phyloP scores from a whole-genome alignment of 2,797 vertebrate species.

The Tadarida brasiliensis region DNA sequence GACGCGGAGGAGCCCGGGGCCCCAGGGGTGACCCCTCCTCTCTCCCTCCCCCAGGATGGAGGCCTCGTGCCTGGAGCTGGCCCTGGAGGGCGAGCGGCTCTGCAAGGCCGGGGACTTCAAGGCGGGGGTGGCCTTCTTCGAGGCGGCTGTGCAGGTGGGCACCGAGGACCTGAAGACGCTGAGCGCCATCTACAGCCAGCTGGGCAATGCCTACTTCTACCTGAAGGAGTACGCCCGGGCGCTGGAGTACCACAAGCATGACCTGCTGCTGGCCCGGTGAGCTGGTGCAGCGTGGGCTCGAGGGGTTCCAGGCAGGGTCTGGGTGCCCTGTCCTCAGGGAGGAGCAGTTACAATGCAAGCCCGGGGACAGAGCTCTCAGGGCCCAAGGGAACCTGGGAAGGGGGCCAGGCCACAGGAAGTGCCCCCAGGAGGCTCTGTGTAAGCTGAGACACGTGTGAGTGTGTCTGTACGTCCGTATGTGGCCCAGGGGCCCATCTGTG shows the following conservation, averaged over 20 bases:
- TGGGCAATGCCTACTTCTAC: slow-evolving; percentile 99
- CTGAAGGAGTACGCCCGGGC: slow-evolving; percentile 97
- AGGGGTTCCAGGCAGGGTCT: neutral
- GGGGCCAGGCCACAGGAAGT: neutral
- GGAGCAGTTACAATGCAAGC: too few relatives aligned
- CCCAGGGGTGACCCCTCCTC: neutral
- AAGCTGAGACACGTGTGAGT: neutral
- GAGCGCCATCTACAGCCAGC: slow-evolving; percentile 99
- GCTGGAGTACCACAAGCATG: slow-evolving; percentile 96
- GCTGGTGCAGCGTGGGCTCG: neutral
- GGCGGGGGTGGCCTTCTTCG: slow-evolving; percentile 95
- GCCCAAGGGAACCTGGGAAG: neutral
- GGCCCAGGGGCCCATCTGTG: too few relatives aligned
- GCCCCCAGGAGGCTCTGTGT: neutral
- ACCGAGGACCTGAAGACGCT: slow-evolving; percentile 98
- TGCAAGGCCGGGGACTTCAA: slow-evolving; percentile 98
- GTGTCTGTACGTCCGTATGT: neutral
- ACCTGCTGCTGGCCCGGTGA: slow-evolving; percentile 97
- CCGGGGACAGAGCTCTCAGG: accelerated
- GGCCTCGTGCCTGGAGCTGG: slow-evolving; percentile 97
- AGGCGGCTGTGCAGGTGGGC: slow-evolving; percentile 97
- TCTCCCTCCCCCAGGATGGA: slow-evolving; percentile 94
- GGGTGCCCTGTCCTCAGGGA: neutral
- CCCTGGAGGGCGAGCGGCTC: slow-evolving; percentile 96
- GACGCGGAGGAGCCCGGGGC: accelerated